Percentiles rank a stretch among this genome's conserved stretches.
These are phyloP conservation scores for Papilio dardanus DNA, from an alignment of 1,140 invertebrate genomes.

Conservation along the genomic window DNA sequence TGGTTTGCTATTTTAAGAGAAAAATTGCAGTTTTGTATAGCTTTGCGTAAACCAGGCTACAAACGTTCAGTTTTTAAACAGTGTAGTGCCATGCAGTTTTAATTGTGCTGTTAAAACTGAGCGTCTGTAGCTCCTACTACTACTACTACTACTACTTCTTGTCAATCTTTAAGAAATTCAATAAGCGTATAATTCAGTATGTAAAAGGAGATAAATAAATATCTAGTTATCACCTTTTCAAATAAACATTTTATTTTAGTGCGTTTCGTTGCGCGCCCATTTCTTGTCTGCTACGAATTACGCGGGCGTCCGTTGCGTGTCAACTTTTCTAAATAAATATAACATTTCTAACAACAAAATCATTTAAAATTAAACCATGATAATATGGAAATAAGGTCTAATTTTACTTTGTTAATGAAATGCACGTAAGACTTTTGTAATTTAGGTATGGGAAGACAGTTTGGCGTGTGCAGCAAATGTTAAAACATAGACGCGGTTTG, in stretches of 20 bases:
- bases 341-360: neutral
- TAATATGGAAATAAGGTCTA: neutral
- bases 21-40: too few relatives aligned
- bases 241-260: conserved; percentile 17
- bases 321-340: neutral
- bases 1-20: too few relatives aligned
- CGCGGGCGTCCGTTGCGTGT: conserved; percentile 7
- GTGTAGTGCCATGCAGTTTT: too few relatives aligned
- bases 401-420: conserved; percentile 18
- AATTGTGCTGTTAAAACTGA: too few relatives aligned
- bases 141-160: too few relatives aligned
- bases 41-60: too few relatives aligned
- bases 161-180: too few relatives aligned
- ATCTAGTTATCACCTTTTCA: neutral
- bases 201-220: neutral
- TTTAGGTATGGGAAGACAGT: conserved; percentile 35
- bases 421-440: too few relatives aligned
- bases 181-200: too few relatives aligned
- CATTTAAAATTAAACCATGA: conserved; percentile 8
- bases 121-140: too few relatives aligned
- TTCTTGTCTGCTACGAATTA: conserved; percentile 17
- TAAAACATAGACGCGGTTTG: conserved; percentile 26
- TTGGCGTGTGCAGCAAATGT: conserved; percentile 40
- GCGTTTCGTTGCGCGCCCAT: conserved; percentile 19
- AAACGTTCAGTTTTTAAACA: too few relatives aligned